Evolutionary conservation across 2,797 vertebrate genomes (phyloP).

Genomic region (Anguilla pacifica): DNA sequence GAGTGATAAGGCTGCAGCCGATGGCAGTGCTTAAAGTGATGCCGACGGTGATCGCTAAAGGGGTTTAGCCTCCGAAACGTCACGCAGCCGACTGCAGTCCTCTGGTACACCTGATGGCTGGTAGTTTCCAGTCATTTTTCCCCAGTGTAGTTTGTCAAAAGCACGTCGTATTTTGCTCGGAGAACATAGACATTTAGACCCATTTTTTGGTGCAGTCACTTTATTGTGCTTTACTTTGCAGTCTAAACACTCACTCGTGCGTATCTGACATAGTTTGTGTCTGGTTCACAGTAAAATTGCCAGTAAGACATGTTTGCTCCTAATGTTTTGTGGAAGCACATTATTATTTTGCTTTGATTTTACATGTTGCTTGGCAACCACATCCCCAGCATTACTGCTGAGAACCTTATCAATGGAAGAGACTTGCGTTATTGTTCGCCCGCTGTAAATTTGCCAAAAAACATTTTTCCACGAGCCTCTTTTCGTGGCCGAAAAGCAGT

Average conservation of each 20-base stretch:
- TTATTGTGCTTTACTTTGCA: slow-evolving; percentile 13
- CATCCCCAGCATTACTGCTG: background rate
- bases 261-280: background rate
- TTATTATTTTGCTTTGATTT: background rate
- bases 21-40: slow-evolving; percentile 56
- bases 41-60: slow-evolving; percentile 60
- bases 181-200: slow-evolving; percentile 4
- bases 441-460: background rate
- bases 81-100: slow-evolving; percentile 54
- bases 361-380: slow-evolving; percentile 20
- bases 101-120: slow-evolving; percentile 46
- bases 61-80: slow-evolving; percentile 55
- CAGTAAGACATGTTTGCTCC: slow-evolving; percentile 27
- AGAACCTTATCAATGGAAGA: background rate
- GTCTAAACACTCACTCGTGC: background rate
- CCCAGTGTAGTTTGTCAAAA: slow-evolving; percentile 55
- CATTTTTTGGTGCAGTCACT: background rate
- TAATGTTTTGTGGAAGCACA: background rate
- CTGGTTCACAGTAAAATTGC: background rate
- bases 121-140: slow-evolving; percentile 39
- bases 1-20: slow-evolving; percentile 51
- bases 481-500: background rate
- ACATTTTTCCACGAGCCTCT: background rate
- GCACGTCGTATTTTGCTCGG: slow-evolving; percentile 41
- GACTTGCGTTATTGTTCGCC: background rate